Percentiles rank a stretch among this genome's conserved stretches.
These are phyloP conservation scores for Gonioctena quinquepunctata DNA, from an alignment of 1,140 invertebrate genomes.

Conservation along the genomic window DNA sequence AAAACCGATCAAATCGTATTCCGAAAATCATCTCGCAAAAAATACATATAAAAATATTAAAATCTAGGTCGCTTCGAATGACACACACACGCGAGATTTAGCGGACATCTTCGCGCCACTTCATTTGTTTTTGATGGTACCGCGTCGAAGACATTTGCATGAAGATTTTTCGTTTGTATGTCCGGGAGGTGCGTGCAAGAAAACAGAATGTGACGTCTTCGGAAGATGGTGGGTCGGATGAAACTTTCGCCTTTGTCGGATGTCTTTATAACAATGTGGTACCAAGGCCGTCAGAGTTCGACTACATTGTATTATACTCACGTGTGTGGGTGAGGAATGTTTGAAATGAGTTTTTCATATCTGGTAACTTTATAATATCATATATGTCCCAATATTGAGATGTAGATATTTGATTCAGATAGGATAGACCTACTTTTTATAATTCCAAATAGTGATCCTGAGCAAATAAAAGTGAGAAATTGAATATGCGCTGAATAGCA, in stretches of 20 bases:
- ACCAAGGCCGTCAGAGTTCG: not conserved
- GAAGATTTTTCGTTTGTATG: not conserved
- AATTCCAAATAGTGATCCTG: too few relatives aligned
- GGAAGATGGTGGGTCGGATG: not conserved
- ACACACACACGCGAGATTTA: not conserved
- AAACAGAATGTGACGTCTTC: not conserved
- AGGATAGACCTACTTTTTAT: too few relatives aligned
- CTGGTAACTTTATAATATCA: too few relatives aligned
- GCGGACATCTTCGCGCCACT: not conserved
- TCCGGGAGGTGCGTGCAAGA: not conserved
- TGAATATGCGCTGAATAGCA: too few relatives aligned
- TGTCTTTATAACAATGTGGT: not conserved
- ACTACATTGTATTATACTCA: not conserved
- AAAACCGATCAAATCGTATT: not conserved
- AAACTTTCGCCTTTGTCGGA: slow-evolving; percentile 7
- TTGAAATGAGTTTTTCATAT: too few relatives aligned
- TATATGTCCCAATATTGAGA: too few relatives aligned
- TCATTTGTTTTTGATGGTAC: not conserved
- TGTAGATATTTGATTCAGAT: too few relatives aligned
- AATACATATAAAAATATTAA: not conserved
- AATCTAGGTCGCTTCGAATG: not conserved
- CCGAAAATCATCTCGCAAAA: slow-evolving; percentile 10
- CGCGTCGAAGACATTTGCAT: not conserved
- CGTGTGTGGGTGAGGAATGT: too few relatives aligned
- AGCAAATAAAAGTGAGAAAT: too few relatives aligned